Percentiles rank a stretch among this genome's conserved stretches.
phyloP scores from a whole-genome alignment of 2,888 invertebrate species.

The Polydrusus tereticollis region DNA sequence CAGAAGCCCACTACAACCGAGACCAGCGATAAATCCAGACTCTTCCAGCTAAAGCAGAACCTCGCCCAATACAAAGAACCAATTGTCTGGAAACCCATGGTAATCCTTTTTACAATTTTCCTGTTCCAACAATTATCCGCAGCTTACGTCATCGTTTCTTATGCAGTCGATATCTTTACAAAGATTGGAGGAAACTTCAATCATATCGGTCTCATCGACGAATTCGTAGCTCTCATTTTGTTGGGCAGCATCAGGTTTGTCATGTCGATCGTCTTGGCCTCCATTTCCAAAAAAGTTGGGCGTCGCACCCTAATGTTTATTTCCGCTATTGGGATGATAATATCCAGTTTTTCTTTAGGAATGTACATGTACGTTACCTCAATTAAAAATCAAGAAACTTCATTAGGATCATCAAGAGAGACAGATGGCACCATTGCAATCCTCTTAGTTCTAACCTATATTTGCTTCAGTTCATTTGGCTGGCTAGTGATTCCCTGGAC shows the following conservation, averaged over 20 bases:
- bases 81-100: conserved; percentile 68
- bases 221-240: conserved; percentile 68
- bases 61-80: conserved; percentile 60
- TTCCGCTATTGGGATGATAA: conserved; percentile 70
- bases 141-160: conserved; percentile 72
- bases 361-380: conserved; percentile 54
- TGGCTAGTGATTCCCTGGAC: conserved; percentile 74
- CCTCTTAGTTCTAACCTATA: conserved; percentile 68
- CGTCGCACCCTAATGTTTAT: conserved; percentile 67
- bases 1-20: background rate
- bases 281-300: conserved; percentile 68
- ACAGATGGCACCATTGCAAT: conserved; percentile 64
- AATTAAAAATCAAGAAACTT: no score
- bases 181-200: conserved; percentile 67
- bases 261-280: conserved; percentile 68
- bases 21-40: conserved; percentile 44
- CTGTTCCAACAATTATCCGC: conserved; percentile 72
- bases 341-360: conserved; percentile 66
- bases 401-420: no score
- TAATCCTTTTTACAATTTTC: conserved; percentile 68
- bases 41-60: conserved; percentile 52
- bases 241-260: conserved; percentile 70
- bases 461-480: conserved; percentile 70
- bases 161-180: conserved; percentile 71
- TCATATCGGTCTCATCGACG: conserved; percentile 63